phyloP scores from a whole-genome alignment of 2,797 vertebrate genomes.

The Pipistrellus nathusii region DNA sequence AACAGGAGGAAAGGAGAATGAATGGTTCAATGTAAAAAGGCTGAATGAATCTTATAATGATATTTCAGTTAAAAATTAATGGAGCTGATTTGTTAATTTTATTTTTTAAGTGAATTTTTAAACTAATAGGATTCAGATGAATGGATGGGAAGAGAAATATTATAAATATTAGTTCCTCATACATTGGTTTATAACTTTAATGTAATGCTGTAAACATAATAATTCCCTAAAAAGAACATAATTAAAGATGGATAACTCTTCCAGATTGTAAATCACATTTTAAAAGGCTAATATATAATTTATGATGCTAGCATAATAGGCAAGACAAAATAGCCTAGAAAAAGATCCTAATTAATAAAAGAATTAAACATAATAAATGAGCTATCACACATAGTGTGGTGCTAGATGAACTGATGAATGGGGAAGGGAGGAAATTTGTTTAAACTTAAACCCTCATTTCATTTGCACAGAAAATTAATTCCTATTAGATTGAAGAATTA shows the following conservation, averaged over 20 bases:
- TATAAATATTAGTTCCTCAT: slow-evolving; percentile 23
- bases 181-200: neutral
- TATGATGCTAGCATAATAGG: slow-evolving; percentile 4
- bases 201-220: neutral
- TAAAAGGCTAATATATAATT: slow-evolving; percentile 9
- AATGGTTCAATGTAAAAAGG: neutral
- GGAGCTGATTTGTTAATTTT: neutral
- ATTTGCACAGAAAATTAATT: slow-evolving; percentile 42
- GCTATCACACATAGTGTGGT: neutral
- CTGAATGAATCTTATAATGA: neutral
- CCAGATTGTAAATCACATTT: slow-evolving; percentile 34
- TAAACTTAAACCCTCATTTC: slow-evolving; percentile 30
- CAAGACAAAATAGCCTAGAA: neutral
- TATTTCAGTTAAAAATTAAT: slow-evolving; percentile 55
- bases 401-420: neutral
- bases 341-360: slow-evolving; percentile 30
- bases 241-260: slow-evolving; percentile 7
- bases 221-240: neutral
- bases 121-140: slow-evolving; percentile 35
- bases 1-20: neutral
- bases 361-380: neutral
- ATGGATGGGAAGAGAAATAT: slow-evolving; percentile 9
- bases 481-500: slow-evolving; percentile 31
- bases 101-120: slow-evolving; percentile 37
- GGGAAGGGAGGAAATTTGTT: neutral